Conservation (phyloP, 2,113 vertebrate genomes). For the Paraplagusia blochii region DNA sequence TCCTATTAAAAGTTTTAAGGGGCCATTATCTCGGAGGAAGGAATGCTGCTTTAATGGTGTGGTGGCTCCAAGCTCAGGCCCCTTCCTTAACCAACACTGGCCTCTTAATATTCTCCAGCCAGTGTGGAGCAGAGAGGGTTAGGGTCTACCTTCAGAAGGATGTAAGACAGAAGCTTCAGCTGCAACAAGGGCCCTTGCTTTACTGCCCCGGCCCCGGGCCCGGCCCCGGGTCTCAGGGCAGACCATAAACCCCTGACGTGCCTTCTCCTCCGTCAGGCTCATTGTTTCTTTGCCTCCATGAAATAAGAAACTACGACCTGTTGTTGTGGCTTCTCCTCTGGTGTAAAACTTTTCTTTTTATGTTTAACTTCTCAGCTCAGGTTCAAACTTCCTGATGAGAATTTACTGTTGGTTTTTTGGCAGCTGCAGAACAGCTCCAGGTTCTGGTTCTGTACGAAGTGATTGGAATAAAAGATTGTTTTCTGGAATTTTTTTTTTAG, state of each 20-base stretch:
- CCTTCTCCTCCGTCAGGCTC: conserved; percentile 53
- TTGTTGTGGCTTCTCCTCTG: conserved; percentile 39
- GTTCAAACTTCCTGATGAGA: conserved; percentile 18
- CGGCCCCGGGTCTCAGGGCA: conserved; percentile 49
- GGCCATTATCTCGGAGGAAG: conserved; percentile 75
- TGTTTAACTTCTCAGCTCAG: conserved; percentile 15
- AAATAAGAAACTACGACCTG: conserved; percentile 47
- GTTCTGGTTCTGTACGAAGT: neutral
- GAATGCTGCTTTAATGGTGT: conserved; percentile 76
- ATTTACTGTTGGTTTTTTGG: conserved; percentile 28
- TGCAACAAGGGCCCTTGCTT: conserved; percentile 49
- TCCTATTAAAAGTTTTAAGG: conserved; percentile 77
- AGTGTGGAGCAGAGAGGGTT: conserved; percentile 25
- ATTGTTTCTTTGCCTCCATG: conserved; percentile 55
- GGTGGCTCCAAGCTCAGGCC: conserved; percentile 65
- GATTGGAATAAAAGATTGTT: neutral
- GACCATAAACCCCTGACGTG: conserved; percentile 69
- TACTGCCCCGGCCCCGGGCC: too few relatives aligned
- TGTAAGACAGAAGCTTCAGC: conserved; percentile 44
- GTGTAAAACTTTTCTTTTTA: conserved; percentile 27
- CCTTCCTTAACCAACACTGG: conserved; percentile 57
- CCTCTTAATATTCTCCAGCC: conserved; percentile 51
- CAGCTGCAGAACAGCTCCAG: too few relatives aligned
- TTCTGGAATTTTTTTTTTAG: neutral
- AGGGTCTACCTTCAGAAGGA: conserved; percentile 33